Conservation (phyloP, 2,113 vertebrate genomes). For the Charina bottae region DNA sequence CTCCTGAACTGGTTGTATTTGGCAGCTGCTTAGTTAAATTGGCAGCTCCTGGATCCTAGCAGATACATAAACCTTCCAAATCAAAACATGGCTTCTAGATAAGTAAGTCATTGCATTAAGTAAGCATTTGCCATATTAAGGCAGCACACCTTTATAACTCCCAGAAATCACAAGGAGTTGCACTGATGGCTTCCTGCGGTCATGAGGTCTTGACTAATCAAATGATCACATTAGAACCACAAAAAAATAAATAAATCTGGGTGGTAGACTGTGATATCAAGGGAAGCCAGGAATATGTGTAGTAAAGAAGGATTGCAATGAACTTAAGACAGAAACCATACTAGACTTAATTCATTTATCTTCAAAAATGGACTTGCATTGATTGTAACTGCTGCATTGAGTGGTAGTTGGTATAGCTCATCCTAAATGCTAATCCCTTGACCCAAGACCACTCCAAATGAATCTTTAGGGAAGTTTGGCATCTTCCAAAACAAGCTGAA, state of each 20-base stretch:
- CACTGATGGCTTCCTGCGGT: neutral
- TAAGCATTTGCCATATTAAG: neutral
- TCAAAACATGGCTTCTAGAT: slow-evolving; percentile 32
- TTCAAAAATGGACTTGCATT: neutral
- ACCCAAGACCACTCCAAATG: neutral
- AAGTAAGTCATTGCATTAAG: slow-evolving; percentile 25
- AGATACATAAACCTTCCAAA: slow-evolving; percentile 14
- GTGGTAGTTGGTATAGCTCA: neutral
- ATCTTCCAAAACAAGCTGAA: neutral
- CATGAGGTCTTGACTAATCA: neutral
- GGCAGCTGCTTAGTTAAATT: slow-evolving; percentile 15
- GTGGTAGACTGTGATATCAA: neutral
- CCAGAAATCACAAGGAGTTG: neutral
- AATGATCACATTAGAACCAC: neutral
- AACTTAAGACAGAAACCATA: neutral
- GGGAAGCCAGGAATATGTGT: neutral
- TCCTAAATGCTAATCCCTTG: neutral
- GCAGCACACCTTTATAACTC: neutral
- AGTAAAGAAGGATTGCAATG: neutral
- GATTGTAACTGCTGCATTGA: neutral
- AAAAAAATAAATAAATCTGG: neutral
- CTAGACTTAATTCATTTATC: neutral
- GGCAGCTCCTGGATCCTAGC: neutral
- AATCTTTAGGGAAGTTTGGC: neutral
- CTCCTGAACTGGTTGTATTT: slow-evolving; percentile 33